Base-by-base conservation (phyloP, 2,797 vertebrate genomes). In the Melanotaenia boesemani region DNA sequence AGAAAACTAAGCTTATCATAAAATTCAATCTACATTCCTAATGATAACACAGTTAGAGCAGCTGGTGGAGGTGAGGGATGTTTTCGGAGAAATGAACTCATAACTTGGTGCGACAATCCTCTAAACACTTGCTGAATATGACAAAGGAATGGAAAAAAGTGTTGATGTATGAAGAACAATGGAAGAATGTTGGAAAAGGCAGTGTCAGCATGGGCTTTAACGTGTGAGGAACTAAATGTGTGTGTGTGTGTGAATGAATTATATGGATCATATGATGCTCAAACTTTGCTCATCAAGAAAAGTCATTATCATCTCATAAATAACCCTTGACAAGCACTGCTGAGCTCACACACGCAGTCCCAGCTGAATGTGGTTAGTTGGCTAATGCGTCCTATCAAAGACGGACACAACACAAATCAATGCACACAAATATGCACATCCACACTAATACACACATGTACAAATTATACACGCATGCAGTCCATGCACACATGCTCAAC, bases 221-320 rank as follows among this genome's bases (percentile, higher is more conserved):
- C 87, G 64, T 74, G 6, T 52, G 73, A 57, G 56, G 44, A 76
- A 16, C 15, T 81, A 18, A 64, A 73, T 71, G 54, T 71, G 55
- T 57, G 56, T 37, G 57, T 63, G 70, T 67, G 66, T 68, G 62
- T 64, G 63, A 11, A 41, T 74, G 77, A 86, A 87, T 22, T 24
- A 65, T 89, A 79, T 86, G 86, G 83, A 80, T 87, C 80, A 84
- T 70, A 81, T 73, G 76, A 79, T 84, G 79, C 83, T 79, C 80
- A 83, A 84, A 87, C 71, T 82, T 65, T 76, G 79, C 83, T 90
- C 79, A 89, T 91, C 81, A 82, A 90, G 72, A 86, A 84, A 86
- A 89, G 83, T 82, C 84, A 87, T 90, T 90, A 90, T 86, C 74
- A 74, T 85, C 74, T 70, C 87, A 90, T 93, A 93, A 94, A 92